A percentile compares a stretch with the other conserved stretches of the same genome.
Conservation (phyloP, 2,113 vertebrate genomes). For the Malaclemys terrapin region DNA sequence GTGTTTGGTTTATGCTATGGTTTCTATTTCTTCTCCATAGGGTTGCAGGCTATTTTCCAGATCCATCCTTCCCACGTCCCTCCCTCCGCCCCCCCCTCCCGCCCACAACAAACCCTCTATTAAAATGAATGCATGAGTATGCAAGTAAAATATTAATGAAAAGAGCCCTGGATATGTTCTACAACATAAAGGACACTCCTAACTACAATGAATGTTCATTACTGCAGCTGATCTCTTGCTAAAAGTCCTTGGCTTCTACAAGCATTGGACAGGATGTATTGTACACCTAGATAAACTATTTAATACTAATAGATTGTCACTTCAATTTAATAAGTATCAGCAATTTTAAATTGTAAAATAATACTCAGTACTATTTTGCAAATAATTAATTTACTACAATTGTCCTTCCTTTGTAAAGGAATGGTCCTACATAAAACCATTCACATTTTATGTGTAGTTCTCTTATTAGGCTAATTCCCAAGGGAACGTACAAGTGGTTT, state of each 20-base stretch:
- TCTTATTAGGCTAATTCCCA: background rate
- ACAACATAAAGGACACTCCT: background rate
- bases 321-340: background rate
- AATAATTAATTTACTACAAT: background rate
- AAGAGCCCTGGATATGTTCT: fast-evolving
- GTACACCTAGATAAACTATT: background rate
- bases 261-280: background rate
- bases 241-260: too few species aligned
- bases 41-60: background rate
- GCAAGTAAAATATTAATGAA: background rate
- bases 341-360: constrained; percentile 11
- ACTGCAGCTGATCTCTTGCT: too few species aligned
- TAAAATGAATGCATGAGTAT: fast-evolving
- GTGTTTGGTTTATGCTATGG: background rate
- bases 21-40: background rate
- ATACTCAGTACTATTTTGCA: background rate
- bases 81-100: background rate
- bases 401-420: background rate
- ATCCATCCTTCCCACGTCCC: background rate
- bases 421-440: background rate
- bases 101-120: background rate
- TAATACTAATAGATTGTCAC: constrained; percentile 1
- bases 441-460: background rate
- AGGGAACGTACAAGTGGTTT: background rate
- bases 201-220: too few species aligned